Conservation (phyloP, 2,113 vertebrate genomes). For the Glareola pratincola region DNA sequence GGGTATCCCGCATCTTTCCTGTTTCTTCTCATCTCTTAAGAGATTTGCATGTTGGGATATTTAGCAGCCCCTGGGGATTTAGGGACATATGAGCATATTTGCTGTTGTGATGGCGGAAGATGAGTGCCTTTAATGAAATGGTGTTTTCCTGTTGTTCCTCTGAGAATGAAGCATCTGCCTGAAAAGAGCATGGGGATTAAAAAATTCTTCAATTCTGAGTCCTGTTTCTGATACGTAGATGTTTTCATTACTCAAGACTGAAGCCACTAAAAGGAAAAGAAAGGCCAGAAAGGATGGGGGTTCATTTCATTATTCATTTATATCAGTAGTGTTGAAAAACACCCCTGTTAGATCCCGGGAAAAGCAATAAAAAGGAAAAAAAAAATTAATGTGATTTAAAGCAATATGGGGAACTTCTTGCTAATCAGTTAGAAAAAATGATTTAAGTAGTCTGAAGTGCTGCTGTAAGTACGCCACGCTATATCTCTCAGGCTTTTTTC, state of each 20-base stretch:
- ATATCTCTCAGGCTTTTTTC: not conserved
- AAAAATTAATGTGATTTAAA: not conserved
- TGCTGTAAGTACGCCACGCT: slow-evolving; percentile 10
- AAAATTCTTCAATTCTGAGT: not conserved
- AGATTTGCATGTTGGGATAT: not conserved
- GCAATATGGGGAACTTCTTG: not conserved
- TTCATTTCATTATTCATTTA: not conserved
- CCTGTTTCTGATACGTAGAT: not conserved
- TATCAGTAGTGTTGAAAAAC: slow-evolving; percentile 21
- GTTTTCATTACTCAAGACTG: not conserved
- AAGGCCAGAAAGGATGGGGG: not conserved
- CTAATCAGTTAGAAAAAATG: slow-evolving; percentile 39
- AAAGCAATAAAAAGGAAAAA: not conserved
- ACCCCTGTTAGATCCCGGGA: not conserved
- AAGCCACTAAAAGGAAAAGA: not conserved
- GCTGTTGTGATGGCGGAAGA: slow-evolving; percentile 2
- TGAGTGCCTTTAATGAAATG: slow-evolving; percentile 36
- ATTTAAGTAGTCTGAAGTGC: slow-evolving; percentile 22
- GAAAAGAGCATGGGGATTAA: not conserved
- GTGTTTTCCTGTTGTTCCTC: not conserved
- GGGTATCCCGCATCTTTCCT: not conserved
- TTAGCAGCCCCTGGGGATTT: not conserved
- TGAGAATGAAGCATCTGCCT: slow-evolving; percentile 10
- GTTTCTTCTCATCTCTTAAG: not conserved
- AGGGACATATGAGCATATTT: not conserved